Evolutionary conservation across 2,888 invertebrate species (phyloP), one percentile per base, ranked within the genome.

Genomic region (Callyntrura sp.): DNA sequence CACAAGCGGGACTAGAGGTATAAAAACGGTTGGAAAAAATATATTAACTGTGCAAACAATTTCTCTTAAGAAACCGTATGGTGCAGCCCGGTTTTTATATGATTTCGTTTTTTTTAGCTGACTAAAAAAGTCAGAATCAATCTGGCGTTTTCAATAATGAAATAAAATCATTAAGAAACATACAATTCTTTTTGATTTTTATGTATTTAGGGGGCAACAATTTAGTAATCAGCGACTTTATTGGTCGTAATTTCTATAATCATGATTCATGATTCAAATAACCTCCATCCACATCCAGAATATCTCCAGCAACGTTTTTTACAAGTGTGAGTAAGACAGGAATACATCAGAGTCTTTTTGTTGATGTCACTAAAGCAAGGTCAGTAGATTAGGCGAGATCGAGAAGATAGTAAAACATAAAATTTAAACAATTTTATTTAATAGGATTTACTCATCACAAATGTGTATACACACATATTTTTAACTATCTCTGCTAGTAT

Each of bases 331-430:
- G 35, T 35, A 35, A 35, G 6, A 35, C n/a, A n/a, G n/a, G n/a
- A 35, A 6, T 35, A 35, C 35, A 35, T 35, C 6, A 48, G 48
- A n/a, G n/a, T n/a, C n/a, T n/a, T n/a, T n/a, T 51, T 51, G n/a
- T 51, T 51, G 51, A 51, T 70, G 70, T 70, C 70, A 17, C 45
- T 20, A 35, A 35, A 45, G 70, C 70, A 70, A 70, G 70, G 70
- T 45, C 70, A 70, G 45, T 20, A 11, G 25, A 25, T 20, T 11
- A 62, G 23, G 23, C 6, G n/a, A 62, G 9, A 20, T 62, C 6
- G n/a, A 62, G 9, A 20, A 20, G n/a, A 51, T 51, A 51, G 51
- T 8, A 51, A 51, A 51, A 14, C 51, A 51, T 51, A 62, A 57
- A 57, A 17, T 57, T 57, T 57, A 35, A 35, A 6, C 35, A 6